Evolutionary conservation across 2,113 vertebrate species (phyloP), one percentile per base, ranked within the genome.

Genomic region (Leptodactylus fuscus): DNA sequence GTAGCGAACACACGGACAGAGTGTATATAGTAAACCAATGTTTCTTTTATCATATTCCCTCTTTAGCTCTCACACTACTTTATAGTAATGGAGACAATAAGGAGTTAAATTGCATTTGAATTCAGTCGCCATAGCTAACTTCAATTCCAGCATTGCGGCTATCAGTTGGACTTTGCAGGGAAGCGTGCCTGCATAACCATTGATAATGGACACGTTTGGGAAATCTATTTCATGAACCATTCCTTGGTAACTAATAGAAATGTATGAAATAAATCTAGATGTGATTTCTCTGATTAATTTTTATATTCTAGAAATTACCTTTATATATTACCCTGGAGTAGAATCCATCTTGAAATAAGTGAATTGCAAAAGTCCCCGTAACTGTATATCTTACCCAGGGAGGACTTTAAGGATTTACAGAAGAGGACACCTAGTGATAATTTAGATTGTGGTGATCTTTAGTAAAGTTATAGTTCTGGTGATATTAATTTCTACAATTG

Each of bases 211-310:
- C 65, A 69, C 27, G 9, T 69, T 20, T 69, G 27, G 29, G 58
- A 62, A 62, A 62, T 62, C 15, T 69, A 69, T 69, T 69, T 36
- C 18, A 34, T 69, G 65, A 69, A 69, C 65, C 20, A 32, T 36
- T 16, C 65, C 65, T 7, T 69, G 32, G 65, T 18, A 69, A 69
- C 32, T 32, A 69, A 69, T 34, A 69, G 65, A 69, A 69, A 69
- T 69, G 65, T 69, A 36, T 69, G 3, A 34, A 36, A 69, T 69
- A 34, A 18, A 69, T 69, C 65, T 69, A 69, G 32, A 20, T 5
- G 24, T 32, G 65, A 69, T 36, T 36, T 34, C 32, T 34, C 65
- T 69, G 29, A 34, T 69, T 34, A 36, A 36, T 16, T 29, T 32
- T 65, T 27, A 65, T 65, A 65, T 29, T 18, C 32, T 9, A 27